Evolutionary conservation across 2,797 vertebrate species (phyloP), one percentile per base, ranked within the genome.

Genomic region (Acropternis orthonyx): DNA sequence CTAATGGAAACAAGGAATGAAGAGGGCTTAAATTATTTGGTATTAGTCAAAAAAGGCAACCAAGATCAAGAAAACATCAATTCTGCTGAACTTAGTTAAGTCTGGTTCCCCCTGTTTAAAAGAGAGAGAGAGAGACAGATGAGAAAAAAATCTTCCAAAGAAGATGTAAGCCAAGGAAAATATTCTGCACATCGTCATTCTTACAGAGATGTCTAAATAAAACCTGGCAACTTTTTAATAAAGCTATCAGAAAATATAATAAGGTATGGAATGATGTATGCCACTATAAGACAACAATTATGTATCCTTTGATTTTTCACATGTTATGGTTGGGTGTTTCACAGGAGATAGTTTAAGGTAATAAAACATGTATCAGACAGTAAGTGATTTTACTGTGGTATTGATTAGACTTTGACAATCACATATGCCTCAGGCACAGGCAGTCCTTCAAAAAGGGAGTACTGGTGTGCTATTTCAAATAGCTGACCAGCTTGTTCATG

Each of bases 1-100:
- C 59, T 98, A 75, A 89, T 93, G 86, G 97, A 97, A 94, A 92
- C 92, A 69, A 97, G 88, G 75, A 98, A 98, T 92, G 88, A 94
- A 51, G 98, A 98, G 58, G 98, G 98, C 36, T 95, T 98, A 93
- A 98, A 97, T 95, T 98, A 98, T 92, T 95, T 98, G 95, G 93
- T 98, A 65, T 85, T 98, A 68, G 91, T 95, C 77, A 97, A 96
- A 94, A 95, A 95, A 73, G 54, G 52, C 37, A 95, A 80, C 15
- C 65, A 82, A 90, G 79, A 89, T 54, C 48, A 92, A 63, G 55
- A 32, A 80, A 86, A 41, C 91, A 72, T 83, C 85, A 86, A 36
- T 92, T 95, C 96, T 90, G 90, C 37, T 26, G 62, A 94, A 74
- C 48, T 88, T 49, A 26, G 34, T 77, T 94, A 93, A 93, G 51